Evolutionary conservation across 2,888 invertebrate genomes (phyloP), one percentile per base, ranked within the genome.

Genomic region (Sinopyrophorus schimmeli): DNA sequence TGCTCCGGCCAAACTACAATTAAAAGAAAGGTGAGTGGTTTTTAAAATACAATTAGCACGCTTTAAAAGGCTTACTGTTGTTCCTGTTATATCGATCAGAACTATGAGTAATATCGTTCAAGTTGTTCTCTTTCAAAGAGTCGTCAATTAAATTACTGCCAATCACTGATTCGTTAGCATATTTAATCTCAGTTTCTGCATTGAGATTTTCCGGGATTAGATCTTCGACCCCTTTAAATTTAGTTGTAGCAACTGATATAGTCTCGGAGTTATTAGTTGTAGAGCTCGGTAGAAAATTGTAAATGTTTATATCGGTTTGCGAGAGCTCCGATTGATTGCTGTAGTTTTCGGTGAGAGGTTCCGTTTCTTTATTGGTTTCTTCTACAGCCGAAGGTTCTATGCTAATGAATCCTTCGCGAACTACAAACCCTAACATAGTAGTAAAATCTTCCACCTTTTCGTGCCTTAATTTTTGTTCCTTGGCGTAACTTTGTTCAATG

Each of bases 401-500:
- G 63, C 82, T 83, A 32, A 84, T 76, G 64, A 84, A 83, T 23
- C 83, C 83, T 72, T 86, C 86, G 61, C 82, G 79, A 20, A 82
- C 76, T 58, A 86, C 70, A 67, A 85, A 77, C 34, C 82, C 81
- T 53, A 86, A 73, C 70, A 84, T 78, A 48, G 78, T 74, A 9
- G 78, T 73, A 55, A 84, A 77, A 59, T 79, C 79, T 40, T 77
- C 77, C 20, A 80, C 78, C 62, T 80, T 82, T 55, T 83, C 84
- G 66, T 84, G 84, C 60, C 83, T 81, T 44, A 89, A 65, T 67
- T 83, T 84, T 52, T 82, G 81, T 67, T 91, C 90, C 68, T 89
- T 90, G 11, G 87, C 87, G 74, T 92, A 92, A 60, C 89, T 90
- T 60, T 89, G 84, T 68, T 86, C 83, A 65, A 92, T 82, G 56